These are phyloP conservation scores for Peromyscus attwateri DNA, from an alignment of 2,797 vertebrate species.

Conservation along the genomic window DNA sequence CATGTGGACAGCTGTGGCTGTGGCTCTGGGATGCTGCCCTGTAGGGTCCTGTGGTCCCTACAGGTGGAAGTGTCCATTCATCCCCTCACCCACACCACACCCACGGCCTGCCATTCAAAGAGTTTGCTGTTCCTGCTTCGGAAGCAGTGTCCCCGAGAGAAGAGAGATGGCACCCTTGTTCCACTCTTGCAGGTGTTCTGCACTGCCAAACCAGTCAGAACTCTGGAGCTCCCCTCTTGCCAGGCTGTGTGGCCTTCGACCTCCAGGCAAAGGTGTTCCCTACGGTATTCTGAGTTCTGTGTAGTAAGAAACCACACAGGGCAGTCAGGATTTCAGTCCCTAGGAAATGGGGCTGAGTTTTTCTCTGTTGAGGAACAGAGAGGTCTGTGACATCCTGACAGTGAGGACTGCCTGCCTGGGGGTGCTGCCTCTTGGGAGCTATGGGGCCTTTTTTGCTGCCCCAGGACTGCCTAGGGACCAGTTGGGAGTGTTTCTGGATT, in stretches of 20 bases:
- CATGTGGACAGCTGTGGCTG: background rate
- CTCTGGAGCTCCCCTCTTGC: background rate
- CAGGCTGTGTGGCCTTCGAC: background rate
- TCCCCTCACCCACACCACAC: background rate
- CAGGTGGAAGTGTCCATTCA: background rate
- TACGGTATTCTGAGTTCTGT: accelerated
- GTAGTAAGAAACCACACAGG: background rate
- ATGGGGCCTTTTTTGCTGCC: background rate
- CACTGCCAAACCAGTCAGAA: background rate
- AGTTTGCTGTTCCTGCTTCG: background rate
- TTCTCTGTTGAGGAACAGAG: background rate
- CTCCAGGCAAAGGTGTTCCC: background rate
- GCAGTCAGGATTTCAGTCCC: background rate
- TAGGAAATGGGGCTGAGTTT: background rate
- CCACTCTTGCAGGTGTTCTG: background rate
- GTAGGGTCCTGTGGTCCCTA: no score
- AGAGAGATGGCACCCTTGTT: constrained; percentile 81
- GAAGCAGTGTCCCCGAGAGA: background rate
- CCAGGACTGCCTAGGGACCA: background rate
- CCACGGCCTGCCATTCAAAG: background rate
- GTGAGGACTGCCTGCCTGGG: background rate
- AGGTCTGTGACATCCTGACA: background rate
- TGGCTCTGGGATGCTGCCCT: background rate
- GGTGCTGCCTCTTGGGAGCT: background rate
- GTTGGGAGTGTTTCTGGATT: background rate